Evolutionary conservation across 2,797 vertebrate species (phyloP), one percentile per base, ranked within the genome.

Genomic region (Acipenser ruthenus): DNA sequence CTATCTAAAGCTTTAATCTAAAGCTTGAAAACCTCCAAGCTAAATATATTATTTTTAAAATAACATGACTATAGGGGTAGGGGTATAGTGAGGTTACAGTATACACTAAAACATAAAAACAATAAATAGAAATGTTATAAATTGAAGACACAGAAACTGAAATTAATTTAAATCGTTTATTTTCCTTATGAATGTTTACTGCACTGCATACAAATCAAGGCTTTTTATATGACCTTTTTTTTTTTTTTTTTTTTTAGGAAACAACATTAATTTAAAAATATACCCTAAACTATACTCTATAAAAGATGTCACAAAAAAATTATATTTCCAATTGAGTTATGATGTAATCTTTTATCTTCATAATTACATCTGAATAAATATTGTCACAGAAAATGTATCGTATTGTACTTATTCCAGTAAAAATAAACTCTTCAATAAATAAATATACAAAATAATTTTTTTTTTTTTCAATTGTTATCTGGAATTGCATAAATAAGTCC

Each of bases 361-460:
- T 77, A 85, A 37, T 78, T 80, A 74, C 72, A 74, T 78, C 76
- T 86, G 87, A 83, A 71, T 67, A 78, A 75, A 72, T 74, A 79
- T 80, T 76, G 71, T 73, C 79, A 80, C 1, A 53, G 51, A 66
- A 71, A 77, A 81, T 71, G 12, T 74, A 69, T 64, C 78, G 74
- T 75, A 37, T 37, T 37, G 75, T 80, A 86, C 80, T 85, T 89
- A 89, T 90, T 86, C 90, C 91, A 88, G 92, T 90, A 97, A 95
- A 96, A 96, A 98, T 96, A 97, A 93, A 95, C 91, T 94, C 92
- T 95, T 88, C 83, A 97, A 99, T 98, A 99, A 99, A 99, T 99
- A 97, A 98, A 98, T 98, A 95, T 92, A 94, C 95, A 93, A 91
- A 95, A 98, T 98, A 99, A 97, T 98, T 98, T 98, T 94, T 84